phyloP scores from a whole-genome alignment of 2,797 vertebrate genomes.

The Pangasius mekongensis region DNA sequence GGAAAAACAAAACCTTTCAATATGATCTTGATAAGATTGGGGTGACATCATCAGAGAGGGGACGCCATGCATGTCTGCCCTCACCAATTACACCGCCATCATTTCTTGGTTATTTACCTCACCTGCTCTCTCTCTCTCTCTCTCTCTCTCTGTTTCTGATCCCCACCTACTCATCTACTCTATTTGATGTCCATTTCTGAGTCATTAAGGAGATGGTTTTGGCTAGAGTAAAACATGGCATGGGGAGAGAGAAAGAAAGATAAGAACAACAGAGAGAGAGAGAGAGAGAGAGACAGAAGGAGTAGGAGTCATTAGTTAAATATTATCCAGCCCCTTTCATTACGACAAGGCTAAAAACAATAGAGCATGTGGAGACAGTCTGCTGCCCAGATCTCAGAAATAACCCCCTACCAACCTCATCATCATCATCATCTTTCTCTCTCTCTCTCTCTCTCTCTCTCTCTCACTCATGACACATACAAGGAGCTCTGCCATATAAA shows the following conservation, averaged over 20 bases:
- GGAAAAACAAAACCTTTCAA: neutral
- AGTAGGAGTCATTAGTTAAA: slow-evolving; percentile 78
- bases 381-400: slow-evolving; percentile 48
- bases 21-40: slow-evolving; percentile 12
- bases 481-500: neutral
- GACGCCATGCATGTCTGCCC: neutral
- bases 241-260: neutral
- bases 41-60: slow-evolving; percentile 1
- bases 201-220: slow-evolving; percentile 67
- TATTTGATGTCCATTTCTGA: slow-evolving; percentile 38
- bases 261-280: slow-evolving; percentile 50
- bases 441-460: slow-evolving; percentile 36
- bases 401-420: slow-evolving; percentile 40
- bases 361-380: slow-evolving; percentile 47
- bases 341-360: slow-evolving; percentile 63
- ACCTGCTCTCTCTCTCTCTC: neutral
- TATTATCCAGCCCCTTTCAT: slow-evolving; percentile 75
- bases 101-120: slow-evolving; percentile 11
- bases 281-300: slow-evolving; percentile 42
- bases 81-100: neutral
- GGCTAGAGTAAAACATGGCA: slow-evolving; percentile 54
- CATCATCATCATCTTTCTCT: neutral
- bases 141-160: slow-evolving; percentile 7
- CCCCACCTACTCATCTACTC: slow-evolving; percentile 55
- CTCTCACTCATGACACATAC: neutral